A percentile compares a stretch with the other conserved stretches of the same genome.
Conservation (phyloP, 1,140 invertebrate genomes). For the Ips nitidus region DNA sequence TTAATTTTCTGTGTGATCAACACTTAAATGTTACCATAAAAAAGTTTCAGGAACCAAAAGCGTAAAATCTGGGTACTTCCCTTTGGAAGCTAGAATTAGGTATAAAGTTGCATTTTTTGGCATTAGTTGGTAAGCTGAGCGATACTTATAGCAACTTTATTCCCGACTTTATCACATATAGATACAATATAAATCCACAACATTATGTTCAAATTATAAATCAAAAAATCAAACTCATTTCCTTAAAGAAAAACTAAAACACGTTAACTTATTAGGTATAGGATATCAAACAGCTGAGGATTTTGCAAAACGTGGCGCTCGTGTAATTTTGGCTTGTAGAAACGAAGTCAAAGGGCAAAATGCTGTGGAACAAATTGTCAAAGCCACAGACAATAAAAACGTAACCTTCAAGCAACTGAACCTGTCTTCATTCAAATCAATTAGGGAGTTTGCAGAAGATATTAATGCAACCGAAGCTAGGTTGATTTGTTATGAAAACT, state of each 20-base stretch:
- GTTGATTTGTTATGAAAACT: conserved; percentile 11
- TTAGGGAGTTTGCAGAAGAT: conserved; percentile 56
- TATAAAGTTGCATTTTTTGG: too few species aligned
- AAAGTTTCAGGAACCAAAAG: too few species aligned
- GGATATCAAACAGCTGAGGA: conserved; percentile 70
- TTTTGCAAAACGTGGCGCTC: conserved; percentile 59
- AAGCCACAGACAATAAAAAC: conserved; percentile 42
- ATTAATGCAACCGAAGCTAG: conserved; percentile 56
- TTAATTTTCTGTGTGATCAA: too few species aligned
- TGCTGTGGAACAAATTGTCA: conserved; percentile 55
- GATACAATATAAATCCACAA: too few species aligned
- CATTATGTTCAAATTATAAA: not conserved
- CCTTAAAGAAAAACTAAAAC: not conserved
- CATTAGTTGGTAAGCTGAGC: too few species aligned
- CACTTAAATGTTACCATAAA: too few species aligned
- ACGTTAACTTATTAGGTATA: conserved; percentile 57
- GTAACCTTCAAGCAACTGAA: conserved; percentile 46
- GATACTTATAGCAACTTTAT: too few species aligned
- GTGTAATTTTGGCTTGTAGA: conserved; percentile 68
- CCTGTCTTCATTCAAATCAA: conserved; percentile 55
- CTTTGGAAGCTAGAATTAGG: too few species aligned
- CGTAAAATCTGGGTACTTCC: too few species aligned
- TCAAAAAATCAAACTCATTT: not conserved
- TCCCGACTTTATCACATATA: too few species aligned
- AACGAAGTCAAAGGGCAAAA: conserved; percentile 59